Base-by-base conservation (phyloP, 92 coral and sea anemone genomes). In the Isaurus tuberculatus region DNA sequence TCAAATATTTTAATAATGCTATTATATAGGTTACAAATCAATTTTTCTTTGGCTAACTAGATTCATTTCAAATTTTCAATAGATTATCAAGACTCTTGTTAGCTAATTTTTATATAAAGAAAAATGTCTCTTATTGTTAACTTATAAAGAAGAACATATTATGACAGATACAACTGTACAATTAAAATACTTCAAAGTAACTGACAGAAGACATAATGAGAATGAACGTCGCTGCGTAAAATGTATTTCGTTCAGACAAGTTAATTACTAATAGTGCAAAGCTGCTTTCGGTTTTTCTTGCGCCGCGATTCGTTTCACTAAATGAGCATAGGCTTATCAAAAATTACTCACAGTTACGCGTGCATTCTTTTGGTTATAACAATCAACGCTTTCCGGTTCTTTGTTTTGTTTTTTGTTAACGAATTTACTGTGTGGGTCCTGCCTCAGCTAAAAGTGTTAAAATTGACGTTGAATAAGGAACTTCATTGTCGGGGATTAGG, bases 1-100 rank as follows among this genome's bases (percentile, higher is more conserved):
- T 72, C 75, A 72, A 72, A 46, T 42, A 42, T 72, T 72, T 72
- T 72, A 31, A 34, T 31, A 72, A 42, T 43, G 60, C 32, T 40
- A 43, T 10, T 31, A 34, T 70, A n/a, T 71, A 72, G 49, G 78
- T 26, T 9, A 63, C 69, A 63, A 72, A 72, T 44, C 53, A 28
- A 7, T 23, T 25, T 72, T 16, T 8, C 61, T 9, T 0, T 25
- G 25, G 53, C 0, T 19, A 44, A 25, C 78, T 63, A 15, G 31
- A 26, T 72, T 72, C 58, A 44, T n/a, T 44, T 26, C 34, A 42
- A 20, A 42, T 72, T 42, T 27, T 23, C 29, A 72, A 72, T 26
- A 48, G 25, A 55, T 55, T 55, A 55, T 55, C 20, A 55, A 20
- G 26, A 67, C 43, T 67, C 22, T 14, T 48, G 14, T 22, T 40